phyloP scores from a whole-genome alignment of 1,140 invertebrate species.

The Drosophila miranda region DNA sequence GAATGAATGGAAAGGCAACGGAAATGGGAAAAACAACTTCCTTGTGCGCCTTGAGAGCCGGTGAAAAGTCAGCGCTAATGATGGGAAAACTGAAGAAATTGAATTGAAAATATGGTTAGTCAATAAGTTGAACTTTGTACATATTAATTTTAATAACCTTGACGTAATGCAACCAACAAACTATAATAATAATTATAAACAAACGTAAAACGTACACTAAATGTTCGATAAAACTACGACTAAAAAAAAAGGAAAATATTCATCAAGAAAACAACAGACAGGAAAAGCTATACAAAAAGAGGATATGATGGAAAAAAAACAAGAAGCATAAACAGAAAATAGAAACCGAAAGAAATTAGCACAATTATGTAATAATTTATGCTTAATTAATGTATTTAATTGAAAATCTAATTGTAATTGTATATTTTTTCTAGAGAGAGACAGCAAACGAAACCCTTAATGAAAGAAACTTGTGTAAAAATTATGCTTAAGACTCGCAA shows the following conservation, averaged over 20 bases:
- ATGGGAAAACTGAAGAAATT: constrained; percentile 17
- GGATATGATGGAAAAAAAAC: constrained; percentile 7
- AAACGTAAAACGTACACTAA: constrained; percentile 69
- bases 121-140: constrained; percentile 66
- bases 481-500: constrained; percentile 52
- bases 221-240: constrained; percentile 37
- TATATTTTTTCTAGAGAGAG: constrained; percentile 58
- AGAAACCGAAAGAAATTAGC: constrained; percentile 59
- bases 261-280: neutral
- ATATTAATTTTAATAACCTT: constrained; percentile 73
- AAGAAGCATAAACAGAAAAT: constrained; percentile 18
- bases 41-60: constrained; percentile 1
- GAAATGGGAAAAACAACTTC: constrained; percentile 22
- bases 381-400: constrained; percentile 70
- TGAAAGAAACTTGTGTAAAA: constrained; percentile 47
- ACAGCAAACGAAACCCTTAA: constrained; percentile 52
- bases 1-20: constrained; percentile 18
- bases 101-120: constrained; percentile 52
- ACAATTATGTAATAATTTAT: constrained; percentile 78
- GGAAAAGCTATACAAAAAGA: constrained; percentile 22
- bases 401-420: constrained; percentile 58
- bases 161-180: constrained; percentile 64
- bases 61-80: constrained; percentile 6
- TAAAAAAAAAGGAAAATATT: constrained; percentile 26
- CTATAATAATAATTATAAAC: constrained; percentile 44